Evolutionary conservation across 1,140 invertebrate genomes (phyloP).

Genomic region (Drosophila subpulchrella): DNA sequence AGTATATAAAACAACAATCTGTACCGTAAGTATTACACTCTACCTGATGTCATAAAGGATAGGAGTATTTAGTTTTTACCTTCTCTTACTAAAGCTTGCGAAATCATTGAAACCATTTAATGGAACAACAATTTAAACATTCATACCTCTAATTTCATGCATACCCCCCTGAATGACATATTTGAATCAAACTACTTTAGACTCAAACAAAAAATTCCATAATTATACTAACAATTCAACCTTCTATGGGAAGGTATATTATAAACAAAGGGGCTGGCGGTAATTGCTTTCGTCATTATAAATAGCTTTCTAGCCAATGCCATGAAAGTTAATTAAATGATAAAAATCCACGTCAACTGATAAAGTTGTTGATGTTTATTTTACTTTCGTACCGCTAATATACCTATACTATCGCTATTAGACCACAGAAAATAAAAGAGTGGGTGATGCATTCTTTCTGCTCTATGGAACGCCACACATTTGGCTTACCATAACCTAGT

Average conservation of each 20-base stretch:
- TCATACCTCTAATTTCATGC: too few relatives aligned
- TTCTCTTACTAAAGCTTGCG: background rate
- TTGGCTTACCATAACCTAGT: background rate
- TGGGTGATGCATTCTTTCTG: background rate
- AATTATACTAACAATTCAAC: background rate
- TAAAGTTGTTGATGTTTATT: conserved; percentile 8
- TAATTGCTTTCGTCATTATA: conserved; percentile 3
- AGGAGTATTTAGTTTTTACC: too few relatives aligned
- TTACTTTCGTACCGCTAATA: background rate
- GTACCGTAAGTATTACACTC: background rate
- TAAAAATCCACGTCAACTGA: conserved; percentile 4
- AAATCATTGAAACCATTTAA: background rate
- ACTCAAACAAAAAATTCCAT: too few relatives aligned
- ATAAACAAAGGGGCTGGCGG: background rate
- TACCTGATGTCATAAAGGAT: too few relatives aligned
- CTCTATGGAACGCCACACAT: background rate
- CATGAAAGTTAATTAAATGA: conserved; percentile 12
- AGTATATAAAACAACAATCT: background rate
- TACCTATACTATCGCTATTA: background rate
- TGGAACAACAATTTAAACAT: background rate
- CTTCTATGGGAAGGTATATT: background rate
- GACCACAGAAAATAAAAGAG: background rate
- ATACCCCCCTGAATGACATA: background rate
- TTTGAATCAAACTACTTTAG: background rate
- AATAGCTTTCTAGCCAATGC: conserved; percentile 6